Evolutionary conservation across 2,888 invertebrate genomes (phyloP).

Genomic region (Strigamia maritima): DNA sequence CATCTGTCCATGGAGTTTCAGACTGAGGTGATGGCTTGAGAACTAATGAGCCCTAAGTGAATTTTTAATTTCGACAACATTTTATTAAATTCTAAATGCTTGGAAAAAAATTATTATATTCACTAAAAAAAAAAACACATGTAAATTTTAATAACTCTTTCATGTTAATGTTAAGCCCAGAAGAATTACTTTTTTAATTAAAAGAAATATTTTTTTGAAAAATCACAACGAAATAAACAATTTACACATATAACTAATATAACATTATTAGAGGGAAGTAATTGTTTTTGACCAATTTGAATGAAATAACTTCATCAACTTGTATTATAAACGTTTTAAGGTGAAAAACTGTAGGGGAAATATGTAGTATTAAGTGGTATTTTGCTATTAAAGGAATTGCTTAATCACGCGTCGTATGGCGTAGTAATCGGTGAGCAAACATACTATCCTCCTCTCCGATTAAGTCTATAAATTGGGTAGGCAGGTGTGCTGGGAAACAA

Average conservation of each 20-base stretch:
- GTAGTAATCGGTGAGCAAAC: constrained; percentile 20
- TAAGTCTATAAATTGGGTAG: constrained; percentile 28
- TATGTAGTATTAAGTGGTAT: neutral
- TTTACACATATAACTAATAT: neutral
- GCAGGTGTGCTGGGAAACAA: constrained; percentile 3
- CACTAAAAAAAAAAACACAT: too few relatives aligned
- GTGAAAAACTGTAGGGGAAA: neutral
- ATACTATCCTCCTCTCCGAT: constrained; percentile 19
- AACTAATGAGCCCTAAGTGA: constrained; percentile 11
- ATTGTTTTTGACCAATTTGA: neutral
- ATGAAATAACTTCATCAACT: neutral
- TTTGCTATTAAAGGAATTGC: constrained; percentile 19
- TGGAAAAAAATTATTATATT: too few relatives aligned
- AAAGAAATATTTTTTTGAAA: too few relatives aligned
- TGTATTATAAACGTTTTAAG: neutral
- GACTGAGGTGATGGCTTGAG: constrained; percentile 27
- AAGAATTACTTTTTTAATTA: too few relatives aligned
- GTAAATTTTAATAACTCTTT: too few relatives aligned
- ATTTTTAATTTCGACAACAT: neutral
- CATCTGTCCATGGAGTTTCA: neutral
- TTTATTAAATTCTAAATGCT: neutral
- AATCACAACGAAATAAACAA: too few relatives aligned
- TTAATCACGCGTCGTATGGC: constrained; percentile 26
- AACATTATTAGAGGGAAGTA: neutral
- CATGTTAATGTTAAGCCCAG: too few relatives aligned